A percentile compares a stretch with the other conserved stretches of the same genome.
Evolutionary conservation across 2,113 vertebrate species (phyloP).

Genomic region (Acanthisitta chloris): DNA sequence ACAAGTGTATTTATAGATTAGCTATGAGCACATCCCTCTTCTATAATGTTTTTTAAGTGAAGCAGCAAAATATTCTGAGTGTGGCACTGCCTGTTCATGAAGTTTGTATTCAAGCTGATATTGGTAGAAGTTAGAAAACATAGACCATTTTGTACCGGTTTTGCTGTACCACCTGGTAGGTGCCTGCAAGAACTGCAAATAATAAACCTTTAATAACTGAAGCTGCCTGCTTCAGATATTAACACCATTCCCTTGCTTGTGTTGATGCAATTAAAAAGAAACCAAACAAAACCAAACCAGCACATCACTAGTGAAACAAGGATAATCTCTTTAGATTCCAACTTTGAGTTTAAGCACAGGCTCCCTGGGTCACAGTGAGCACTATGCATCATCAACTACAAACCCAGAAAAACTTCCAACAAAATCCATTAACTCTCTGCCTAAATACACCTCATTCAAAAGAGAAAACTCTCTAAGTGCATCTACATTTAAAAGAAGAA

Average conservation of each 20-base stretch:
- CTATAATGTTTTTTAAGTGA: not conserved
- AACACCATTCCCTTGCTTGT: not conserved
- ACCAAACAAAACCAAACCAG: accelerated
- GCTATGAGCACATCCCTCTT: not conserved
- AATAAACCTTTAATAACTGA: not conserved
- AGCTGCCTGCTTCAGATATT: not conserved
- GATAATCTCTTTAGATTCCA: not conserved
- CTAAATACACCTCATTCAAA: not conserved
- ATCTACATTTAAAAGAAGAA: not conserved
- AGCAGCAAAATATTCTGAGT: not conserved
- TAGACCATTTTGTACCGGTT: not conserved
- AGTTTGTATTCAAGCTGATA: not conserved
- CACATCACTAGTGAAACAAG: not conserved
- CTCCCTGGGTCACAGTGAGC: not conserved
- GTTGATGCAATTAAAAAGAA: not conserved
- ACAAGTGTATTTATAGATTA: not conserved
- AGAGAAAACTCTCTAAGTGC: not conserved
- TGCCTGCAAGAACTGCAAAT: not conserved
- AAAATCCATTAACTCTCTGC: not conserved
- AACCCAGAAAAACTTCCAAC: not conserved
- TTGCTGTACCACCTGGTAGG: not conserved
- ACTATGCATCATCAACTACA: not conserved
- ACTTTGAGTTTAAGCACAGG: not conserved
- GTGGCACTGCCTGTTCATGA: not conserved
- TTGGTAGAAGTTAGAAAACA: not conserved